phyloP scores from a whole-genome alignment of 2,113 vertebrate species.

The Dipodomys merriami region DNA sequence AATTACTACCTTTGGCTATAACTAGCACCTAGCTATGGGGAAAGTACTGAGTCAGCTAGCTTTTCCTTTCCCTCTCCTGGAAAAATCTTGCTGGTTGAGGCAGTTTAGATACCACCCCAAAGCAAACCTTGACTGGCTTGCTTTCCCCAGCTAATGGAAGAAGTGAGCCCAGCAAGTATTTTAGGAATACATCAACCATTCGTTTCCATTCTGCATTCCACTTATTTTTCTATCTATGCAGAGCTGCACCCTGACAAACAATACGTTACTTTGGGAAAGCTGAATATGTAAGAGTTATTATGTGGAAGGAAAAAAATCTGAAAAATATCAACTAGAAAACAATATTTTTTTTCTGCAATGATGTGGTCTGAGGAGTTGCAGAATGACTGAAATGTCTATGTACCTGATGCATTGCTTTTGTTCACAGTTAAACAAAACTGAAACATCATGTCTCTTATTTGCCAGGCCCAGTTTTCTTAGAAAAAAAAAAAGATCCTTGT shows the following conservation, averaged over 20 bases:
- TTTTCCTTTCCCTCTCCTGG: neutral
- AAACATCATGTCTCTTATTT: neutral
- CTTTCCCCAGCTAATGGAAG: neutral
- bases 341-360: neutral
- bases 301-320: constrained; percentile 1
- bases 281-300: neutral
- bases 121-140: neutral
- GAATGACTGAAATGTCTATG: neutral
- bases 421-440: neutral
- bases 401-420: neutral
- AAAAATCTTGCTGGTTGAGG: neutral
- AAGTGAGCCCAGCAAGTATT: neutral
- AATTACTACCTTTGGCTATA: neutral
- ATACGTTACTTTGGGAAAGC: constrained; percentile 23
- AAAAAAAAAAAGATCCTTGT: neutral
- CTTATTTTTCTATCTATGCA: neutral
- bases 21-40: neutral
- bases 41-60: neutral
- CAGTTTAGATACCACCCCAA: neutral
- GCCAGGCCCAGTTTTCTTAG: neutral
- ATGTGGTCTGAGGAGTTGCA: constrained; percentile 12
- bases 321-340: constrained; percentile 1
- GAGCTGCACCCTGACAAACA: neutral
- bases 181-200: neutral
- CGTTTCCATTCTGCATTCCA: neutral